Evolutionary conservation across 2,797 vertebrate species (phyloP).

Genomic region (Fratercula arctica): DNA sequence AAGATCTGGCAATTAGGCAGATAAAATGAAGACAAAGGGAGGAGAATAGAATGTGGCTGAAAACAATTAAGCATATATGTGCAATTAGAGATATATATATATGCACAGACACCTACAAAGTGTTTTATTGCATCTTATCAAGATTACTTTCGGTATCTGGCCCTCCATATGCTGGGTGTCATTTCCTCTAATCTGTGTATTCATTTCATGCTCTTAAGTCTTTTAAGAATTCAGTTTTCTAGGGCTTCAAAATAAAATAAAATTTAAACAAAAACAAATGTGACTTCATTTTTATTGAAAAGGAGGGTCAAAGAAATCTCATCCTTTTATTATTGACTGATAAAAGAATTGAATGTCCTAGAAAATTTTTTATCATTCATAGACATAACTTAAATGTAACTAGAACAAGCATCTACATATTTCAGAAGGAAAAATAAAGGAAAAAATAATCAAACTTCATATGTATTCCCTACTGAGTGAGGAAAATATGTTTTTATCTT

Average conservation of each 20-base stretch:
- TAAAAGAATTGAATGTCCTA: not conserved
- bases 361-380: not conserved
- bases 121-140: not conserved
- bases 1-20: not conserved
- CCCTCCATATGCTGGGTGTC: fast-evolving
- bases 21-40: not conserved
- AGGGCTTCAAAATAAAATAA: not conserved
- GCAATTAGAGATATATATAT: not conserved
- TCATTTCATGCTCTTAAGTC: not conserved
- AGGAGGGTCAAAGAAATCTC: not conserved
- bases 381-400: not conserved
- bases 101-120: not conserved
- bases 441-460: not conserved
- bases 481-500: not conserved
- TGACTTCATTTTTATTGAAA: not conserved
- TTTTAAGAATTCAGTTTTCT: not conserved
- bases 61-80: not conserved
- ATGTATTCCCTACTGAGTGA: not conserved
- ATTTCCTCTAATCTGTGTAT: not conserved
- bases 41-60: not conserved
- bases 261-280: not conserved
- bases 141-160: not conserved
- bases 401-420: not conserved
- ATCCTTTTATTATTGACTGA: not conserved
- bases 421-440: not conserved